phyloP scores from a whole-genome alignment of 2,888 invertebrate species.

The Ochlodes sylvanus region DNA sequence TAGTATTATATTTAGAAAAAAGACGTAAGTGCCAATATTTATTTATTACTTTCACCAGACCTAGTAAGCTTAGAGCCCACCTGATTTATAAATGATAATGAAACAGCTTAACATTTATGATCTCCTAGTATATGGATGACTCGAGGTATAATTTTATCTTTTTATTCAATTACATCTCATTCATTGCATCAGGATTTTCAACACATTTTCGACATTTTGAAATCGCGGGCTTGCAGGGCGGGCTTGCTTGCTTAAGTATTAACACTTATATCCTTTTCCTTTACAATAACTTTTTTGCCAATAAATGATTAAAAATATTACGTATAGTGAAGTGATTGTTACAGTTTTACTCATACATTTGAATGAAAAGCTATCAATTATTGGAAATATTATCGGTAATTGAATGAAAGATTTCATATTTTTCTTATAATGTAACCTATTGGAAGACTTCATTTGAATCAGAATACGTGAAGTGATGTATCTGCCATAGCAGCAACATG shows the following conservation, averaged over 20 bases:
- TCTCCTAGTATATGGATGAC: too few species aligned
- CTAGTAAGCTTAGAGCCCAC: too few species aligned
- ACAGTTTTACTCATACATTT: not conserved
- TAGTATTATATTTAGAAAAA: not conserved
- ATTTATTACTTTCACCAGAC: not conserved
- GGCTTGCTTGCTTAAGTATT: too few species aligned
- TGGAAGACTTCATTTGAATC: slow-evolving; percentile 78
- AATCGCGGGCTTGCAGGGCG: too few species aligned
- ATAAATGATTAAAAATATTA: not conserved
- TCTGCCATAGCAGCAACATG: slow-evolving; percentile 31
- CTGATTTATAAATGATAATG: too few species aligned
- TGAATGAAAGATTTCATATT: slow-evolving; percentile 6
- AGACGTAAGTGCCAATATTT: not conserved
- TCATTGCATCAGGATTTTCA: too few species aligned
- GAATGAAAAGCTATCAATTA: not conserved
- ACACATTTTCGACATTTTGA: too few species aligned
- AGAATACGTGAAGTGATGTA: slow-evolving; percentile 52
- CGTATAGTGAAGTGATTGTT: not conserved
- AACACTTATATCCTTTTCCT: slow-evolving; percentile 1
- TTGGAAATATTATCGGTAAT: not conserved
- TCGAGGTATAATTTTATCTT: too few species aligned
- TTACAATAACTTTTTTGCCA: not conserved
- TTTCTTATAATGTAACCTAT: slow-evolving; percentile 69
- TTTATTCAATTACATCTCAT: too few species aligned
- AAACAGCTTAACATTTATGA: too few species aligned